A percentile compares a stretch with the other conserved stretches of the same genome.
phyloP scores from a whole-genome alignment of 2,113 vertebrate species.

The Lynx canadensis region DNA sequence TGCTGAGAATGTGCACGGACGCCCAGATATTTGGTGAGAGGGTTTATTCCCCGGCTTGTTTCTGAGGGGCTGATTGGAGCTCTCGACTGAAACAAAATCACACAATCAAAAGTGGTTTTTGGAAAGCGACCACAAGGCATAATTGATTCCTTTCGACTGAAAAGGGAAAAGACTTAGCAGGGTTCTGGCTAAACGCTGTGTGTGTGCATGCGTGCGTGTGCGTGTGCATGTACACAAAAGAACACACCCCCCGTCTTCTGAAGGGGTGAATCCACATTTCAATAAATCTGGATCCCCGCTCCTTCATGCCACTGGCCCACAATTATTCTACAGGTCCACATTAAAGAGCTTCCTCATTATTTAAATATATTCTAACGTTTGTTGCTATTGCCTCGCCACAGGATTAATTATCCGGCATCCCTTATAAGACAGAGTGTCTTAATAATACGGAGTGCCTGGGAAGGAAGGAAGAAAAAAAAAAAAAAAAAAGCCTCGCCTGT shows the following conservation, averaged over 20 bases:
- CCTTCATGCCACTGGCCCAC: constrained; percentile 75
- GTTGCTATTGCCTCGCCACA: constrained; percentile 81
- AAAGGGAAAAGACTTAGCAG: constrained; percentile 81
- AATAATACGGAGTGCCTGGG: constrained; percentile 80
- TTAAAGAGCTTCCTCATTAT: constrained; percentile 85
- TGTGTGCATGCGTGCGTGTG: background rate
- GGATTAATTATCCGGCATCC: constrained; percentile 86
- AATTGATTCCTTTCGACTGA: constrained; percentile 83
- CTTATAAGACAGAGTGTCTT: constrained; percentile 87
- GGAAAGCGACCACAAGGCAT: constrained; percentile 77
- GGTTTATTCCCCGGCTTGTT: constrained; percentile 54
- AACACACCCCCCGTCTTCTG: constrained; percentile 68
- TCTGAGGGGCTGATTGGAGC: constrained; percentile 74
- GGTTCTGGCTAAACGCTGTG: constrained; percentile 70
- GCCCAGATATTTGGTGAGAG: constrained; percentile 79
- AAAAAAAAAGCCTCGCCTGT: constrained; percentile 15
- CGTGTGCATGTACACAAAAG: constrained; percentile 39
- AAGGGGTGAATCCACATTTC: constrained; percentile 75
- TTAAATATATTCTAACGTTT: constrained; percentile 86
- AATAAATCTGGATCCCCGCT: constrained; percentile 79
- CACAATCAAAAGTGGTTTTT: constrained; percentile 81
- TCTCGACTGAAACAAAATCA: constrained; percentile 81
- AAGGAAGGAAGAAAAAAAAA: constrained; percentile 42
- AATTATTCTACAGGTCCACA: constrained; percentile 82
- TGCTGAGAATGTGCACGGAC: constrained; percentile 71